Evolutionary conservation across 1,140 invertebrate genomes (phyloP).

Genomic region (Rhizoglyphus robini): DNA sequence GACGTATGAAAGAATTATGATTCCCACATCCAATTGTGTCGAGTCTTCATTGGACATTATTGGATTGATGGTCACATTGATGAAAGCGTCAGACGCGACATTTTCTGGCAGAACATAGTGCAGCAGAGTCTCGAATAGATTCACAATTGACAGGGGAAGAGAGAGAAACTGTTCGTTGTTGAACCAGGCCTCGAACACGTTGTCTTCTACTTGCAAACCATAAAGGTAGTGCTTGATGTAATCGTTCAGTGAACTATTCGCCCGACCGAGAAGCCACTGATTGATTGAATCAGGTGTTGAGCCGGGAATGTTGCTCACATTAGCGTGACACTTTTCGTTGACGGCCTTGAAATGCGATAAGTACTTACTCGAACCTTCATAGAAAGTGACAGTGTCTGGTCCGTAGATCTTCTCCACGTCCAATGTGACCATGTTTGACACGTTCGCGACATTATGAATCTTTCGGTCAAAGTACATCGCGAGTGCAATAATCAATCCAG

Average conservation of each 20-base stretch:
- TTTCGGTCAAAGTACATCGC: too few species aligned
- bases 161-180: too few species aligned
- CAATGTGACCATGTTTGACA: background rate
- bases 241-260: too few species aligned
- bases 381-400: conserved; percentile 18
- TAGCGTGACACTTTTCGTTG: background rate
- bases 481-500: conserved; percentile 18
- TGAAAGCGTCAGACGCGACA: background rate
- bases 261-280: background rate
- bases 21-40: background rate
- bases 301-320: background rate
- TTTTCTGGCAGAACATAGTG: background rate
- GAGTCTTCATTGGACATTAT: too few species aligned
- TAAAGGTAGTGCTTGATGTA: too few species aligned
- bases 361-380: background rate
- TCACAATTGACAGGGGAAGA: conserved; percentile 9
- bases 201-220: conserved; percentile 2
- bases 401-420: conserved; percentile 21
- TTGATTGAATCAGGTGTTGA: background rate
- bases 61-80: background rate
- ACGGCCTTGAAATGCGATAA: background rate
- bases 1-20: background rate
- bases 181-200: conserved; percentile 20
- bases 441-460: background rate
- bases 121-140: conserved; percentile 10